phyloP scores from a whole-genome alignment of 2,113 vertebrate species.

The Felis catus region DNA sequence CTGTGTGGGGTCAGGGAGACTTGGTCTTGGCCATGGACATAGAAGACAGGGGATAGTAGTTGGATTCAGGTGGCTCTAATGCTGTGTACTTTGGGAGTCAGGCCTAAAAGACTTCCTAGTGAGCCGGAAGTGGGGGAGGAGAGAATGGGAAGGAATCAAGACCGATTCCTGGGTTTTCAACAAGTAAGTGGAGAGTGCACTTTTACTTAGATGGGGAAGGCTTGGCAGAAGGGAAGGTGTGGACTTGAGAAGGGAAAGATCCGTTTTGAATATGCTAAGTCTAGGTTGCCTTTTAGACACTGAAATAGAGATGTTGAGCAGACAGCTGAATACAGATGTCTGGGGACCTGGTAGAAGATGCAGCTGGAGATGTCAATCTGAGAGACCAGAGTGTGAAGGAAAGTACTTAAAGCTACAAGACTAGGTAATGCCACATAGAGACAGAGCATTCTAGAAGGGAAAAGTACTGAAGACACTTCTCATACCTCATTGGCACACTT shows the following conservation, averaged over 20 bases:
- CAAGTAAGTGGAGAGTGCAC: background rate
- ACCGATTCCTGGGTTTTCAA: background rate
- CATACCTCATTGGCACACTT: too few relatives aligned
- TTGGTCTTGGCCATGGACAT: background rate
- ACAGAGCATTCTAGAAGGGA: background rate
- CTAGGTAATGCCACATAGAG: background rate
- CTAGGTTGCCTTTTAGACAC: constrained; percentile 24
- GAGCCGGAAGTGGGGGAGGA: background rate
- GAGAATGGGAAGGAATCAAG: background rate
- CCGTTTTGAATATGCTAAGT: background rate
- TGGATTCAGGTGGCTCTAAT: background rate
- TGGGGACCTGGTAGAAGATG: background rate
- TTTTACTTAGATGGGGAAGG: background rate
- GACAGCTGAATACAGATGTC: background rate
- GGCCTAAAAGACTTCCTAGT: background rate
- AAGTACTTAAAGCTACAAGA: background rate
- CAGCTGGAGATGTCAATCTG: background rate
- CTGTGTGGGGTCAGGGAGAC: background rate
- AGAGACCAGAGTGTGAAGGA: background rate
- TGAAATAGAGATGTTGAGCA: background rate
- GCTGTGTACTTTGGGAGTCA: background rate
- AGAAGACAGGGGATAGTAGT: background rate
- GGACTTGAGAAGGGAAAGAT: background rate
- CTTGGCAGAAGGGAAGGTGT: background rate
- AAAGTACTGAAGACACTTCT: too few relatives aligned